Evolutionary conservation across 2,888 invertebrate species (phyloP).

Genomic region (Hedychridium roseum): DNA sequence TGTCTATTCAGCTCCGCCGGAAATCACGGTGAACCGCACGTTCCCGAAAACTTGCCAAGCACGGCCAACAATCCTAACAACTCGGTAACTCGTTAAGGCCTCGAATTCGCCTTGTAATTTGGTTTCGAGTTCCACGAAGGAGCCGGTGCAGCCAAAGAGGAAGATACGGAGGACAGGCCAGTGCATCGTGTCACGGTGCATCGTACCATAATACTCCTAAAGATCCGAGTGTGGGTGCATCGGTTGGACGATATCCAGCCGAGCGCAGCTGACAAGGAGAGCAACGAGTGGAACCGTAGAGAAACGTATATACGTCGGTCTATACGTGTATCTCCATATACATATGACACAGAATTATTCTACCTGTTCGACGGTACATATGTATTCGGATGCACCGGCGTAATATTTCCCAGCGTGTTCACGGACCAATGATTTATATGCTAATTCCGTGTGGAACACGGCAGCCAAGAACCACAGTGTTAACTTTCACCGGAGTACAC

Average conservation of each 20-base stretch:
- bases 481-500: conserved; percentile 35
- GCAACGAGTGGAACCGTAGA: conserved; percentile 45
- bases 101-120: conserved; percentile 11
- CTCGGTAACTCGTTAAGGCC: conserved; percentile 13
- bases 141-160: neutral
- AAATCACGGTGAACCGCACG: too few relatives aligned
- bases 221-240: conserved; percentile 18
- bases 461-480: conserved; percentile 19
- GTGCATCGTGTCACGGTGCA: conserved; percentile 10
- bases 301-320: too few relatives aligned
- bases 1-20: too few relatives aligned
- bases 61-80: conserved; percentile 13
- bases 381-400: too few relatives aligned
- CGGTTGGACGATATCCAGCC: conserved; percentile 45
- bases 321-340: too few relatives aligned
- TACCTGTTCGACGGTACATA: too few relatives aligned
- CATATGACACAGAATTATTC: neutral
- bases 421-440: conserved; percentile 43
- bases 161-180: conserved; percentile 13
- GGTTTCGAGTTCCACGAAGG: conserved; percentile 21
- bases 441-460: conserved; percentile 33
- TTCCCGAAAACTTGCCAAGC: conserved; percentile 7
- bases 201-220: conserved; percentile 12
- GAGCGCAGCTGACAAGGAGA: conserved; percentile 37
- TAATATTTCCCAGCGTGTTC: conserved; percentile 33